These are phyloP conservation scores for Heliconius hermathena DNA, from an alignment of 1,140 invertebrate species.

Conservation along the genomic window DNA sequence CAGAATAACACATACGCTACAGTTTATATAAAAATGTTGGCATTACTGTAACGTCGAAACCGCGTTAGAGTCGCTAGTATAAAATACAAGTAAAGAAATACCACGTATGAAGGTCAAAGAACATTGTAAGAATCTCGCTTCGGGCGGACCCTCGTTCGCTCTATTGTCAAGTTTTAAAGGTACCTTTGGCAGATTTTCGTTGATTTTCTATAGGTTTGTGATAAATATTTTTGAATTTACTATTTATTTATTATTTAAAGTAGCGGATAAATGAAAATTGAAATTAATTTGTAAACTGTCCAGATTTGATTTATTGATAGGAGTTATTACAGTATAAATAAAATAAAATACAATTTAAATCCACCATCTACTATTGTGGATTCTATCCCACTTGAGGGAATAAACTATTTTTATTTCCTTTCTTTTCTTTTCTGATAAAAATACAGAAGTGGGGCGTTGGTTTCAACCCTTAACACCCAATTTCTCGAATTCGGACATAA, in stretches of 20 bases:
- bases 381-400: too few species aligned
- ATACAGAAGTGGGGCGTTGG: too few species aligned
- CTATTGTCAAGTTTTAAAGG: background rate
- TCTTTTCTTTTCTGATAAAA: too few species aligned
- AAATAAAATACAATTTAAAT: too few species aligned
- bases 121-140: background rate
- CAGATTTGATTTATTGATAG: too few species aligned
- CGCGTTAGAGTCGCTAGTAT: background rate
- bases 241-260: background rate
- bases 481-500: too few species aligned
- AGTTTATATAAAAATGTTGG: too few species aligned
- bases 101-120: background rate
- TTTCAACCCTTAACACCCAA: too few species aligned
- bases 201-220: background rate
- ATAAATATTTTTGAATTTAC: background rate
- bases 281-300: background rate
- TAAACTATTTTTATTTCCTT: too few species aligned
- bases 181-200: background rate
- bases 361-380: too few species aligned
- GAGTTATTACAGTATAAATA: too few species aligned
- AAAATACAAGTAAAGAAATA: slow-evolving; percentile 1
- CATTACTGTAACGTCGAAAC: background rate
- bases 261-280: background rate
- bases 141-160: background rate
- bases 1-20: too few species aligned